Base-by-base conservation (phyloP, 1,140 invertebrate genomes). In the Heliconius himera region DNA sequence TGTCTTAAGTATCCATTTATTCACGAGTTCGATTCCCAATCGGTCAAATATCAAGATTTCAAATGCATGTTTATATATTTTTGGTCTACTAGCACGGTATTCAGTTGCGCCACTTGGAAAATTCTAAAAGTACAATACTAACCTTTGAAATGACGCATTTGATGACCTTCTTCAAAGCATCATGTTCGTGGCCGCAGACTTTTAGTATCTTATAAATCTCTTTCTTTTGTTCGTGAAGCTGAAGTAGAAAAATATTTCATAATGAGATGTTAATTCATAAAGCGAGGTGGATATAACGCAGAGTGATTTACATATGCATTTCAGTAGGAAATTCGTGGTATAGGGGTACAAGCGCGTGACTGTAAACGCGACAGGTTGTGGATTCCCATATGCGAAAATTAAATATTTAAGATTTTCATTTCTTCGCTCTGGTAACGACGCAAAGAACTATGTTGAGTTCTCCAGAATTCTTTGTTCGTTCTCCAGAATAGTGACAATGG, bases 141-240 rank as follows among this genome's bases (percentile, higher is more conserved):
- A 94, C 91, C 89, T 94, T 93, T 54, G 92, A 90, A 38, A 94
- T 94, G 87, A 94, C 92, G 88, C 92, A 94, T 79, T 93, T 91
- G 70, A 94, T 84, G 85, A 94, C 92, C 88, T 94, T 93, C 86
- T 90, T 90, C 77, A 93, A 79, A 1, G 91, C 87, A 78, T 91
- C 91, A 81, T 94, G 92, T n/a, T 93, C 88, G 81, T 94, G 92
- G 0, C 91, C 91, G 78, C 92, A 94, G 54, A 89, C 84, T 86
- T 90, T 92, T 76, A 94, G 81, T 49, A 93, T 77, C 22, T 78
- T 81, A 76, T 92, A 90, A 83, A 94, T 85, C 76, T 91, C 90
- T 29, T 82, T 81, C 85, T 89, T 92, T 78, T 92, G 87, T 77
- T 88, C 88, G 73, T 89, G 80, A 66, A 94, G 85, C 92, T 94